Percentiles rank a stretch among this genome's conserved stretches.
These are phyloP conservation scores for Drepana falcataria DNA, from an alignment of 2,888 invertebrate species.

Conservation along the genomic window DNA sequence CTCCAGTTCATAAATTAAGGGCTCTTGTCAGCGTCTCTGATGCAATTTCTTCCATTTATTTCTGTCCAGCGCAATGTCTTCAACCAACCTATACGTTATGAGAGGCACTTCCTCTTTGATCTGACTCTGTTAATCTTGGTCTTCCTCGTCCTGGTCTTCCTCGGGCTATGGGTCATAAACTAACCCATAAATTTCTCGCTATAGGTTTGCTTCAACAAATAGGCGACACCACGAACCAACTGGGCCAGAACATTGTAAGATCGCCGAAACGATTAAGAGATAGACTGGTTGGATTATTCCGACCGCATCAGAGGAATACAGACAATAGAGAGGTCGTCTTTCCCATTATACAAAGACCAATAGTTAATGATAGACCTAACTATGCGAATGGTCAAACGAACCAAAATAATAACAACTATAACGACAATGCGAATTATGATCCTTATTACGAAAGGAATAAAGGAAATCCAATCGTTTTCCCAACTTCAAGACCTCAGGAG, in stretches of 20 bases:
- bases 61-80: no score
- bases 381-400: constrained; percentile 15
- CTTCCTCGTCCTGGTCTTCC: no score
- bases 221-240: constrained; percentile 26
- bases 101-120: no score
- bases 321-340: constrained; percentile 17
- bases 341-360: constrained; percentile 20
- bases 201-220: constrained; percentile 47
- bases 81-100: no score
- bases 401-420: constrained; percentile 1
- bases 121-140: no score
- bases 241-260: constrained; percentile 21
- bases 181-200: no score
- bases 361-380: constrained; percentile 15
- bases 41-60: no score
- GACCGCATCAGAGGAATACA: constrained; percentile 17
- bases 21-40: no score
- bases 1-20: no score
- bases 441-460: constrained; percentile 2
- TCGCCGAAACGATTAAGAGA: constrained; percentile 27
- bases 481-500: constrained; percentile 5
- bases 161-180: no score
- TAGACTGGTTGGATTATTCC: constrained; percentile 27
- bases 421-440: not conserved
- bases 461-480: constrained; percentile 4